phyloP scores from a whole-genome alignment of 2,797 vertebrate genomes.

The Urocyon cinereoargenteus region DNA sequence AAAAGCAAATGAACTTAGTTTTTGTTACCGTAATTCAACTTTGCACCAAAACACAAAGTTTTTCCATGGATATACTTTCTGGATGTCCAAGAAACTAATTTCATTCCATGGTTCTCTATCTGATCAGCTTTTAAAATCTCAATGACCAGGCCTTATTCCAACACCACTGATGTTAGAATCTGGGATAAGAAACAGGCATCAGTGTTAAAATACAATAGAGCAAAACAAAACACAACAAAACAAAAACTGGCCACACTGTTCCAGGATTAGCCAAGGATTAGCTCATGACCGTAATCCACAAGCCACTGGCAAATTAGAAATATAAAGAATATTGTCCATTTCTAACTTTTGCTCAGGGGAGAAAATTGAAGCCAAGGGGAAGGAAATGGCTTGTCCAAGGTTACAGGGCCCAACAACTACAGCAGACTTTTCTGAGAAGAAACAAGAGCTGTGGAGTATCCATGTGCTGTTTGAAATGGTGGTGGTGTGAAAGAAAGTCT shows the following conservation, averaged over 20 bases:
- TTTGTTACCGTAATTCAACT: not conserved
- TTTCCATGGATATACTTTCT: not conserved
- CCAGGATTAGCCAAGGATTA: not conserved
- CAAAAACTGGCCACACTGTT: not conserved
- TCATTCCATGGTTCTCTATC: not conserved
- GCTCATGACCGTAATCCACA: not conserved
- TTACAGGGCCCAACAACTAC: not conserved
- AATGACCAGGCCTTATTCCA: not conserved
- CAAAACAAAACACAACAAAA: not conserved
- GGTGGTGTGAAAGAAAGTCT: not conserved
- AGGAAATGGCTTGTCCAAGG: not conserved
- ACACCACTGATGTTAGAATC: not conserved
- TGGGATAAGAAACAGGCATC: not conserved
- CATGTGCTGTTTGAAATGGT: not conserved
- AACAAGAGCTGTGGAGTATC: not conserved
- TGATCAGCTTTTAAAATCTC: not conserved
- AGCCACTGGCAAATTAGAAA: not conserved
- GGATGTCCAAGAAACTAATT: not conserved
- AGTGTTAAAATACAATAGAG: not conserved
- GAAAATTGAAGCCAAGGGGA: not conserved
- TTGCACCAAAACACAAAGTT: not conserved
- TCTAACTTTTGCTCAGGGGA: not conserved
- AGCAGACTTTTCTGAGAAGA: not conserved
- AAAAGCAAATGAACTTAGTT: not conserved
- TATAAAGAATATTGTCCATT: not conserved